Evolutionary conservation across 2,888 invertebrate genomes (phyloP).

Genomic region (Urechis unicinctus): DNA sequence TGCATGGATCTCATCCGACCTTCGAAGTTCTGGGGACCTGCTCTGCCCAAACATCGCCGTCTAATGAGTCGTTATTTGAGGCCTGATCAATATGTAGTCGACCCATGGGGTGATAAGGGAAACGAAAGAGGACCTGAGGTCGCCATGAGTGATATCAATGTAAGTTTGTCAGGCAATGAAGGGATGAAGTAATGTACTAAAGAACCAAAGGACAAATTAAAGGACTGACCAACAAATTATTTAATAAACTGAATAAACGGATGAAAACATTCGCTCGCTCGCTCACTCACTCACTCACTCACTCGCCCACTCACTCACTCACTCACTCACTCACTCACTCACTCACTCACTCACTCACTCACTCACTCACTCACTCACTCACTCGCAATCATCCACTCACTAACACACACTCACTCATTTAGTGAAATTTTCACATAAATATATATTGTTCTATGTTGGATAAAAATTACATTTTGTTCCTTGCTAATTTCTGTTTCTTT

Average conservation of each 20-base stretch:
- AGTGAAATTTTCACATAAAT: too few relatives aligned
- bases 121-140: not conserved
- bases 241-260: not conserved
- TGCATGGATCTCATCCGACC: conserved; percentile 23
- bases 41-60: conserved; percentile 29
- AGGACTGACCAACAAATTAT: not conserved
- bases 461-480: too few relatives aligned
- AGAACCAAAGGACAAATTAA: not conserved
- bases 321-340: not conserved
- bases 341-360: not conserved
- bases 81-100: conserved; percentile 22
- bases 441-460: too few relatives aligned
- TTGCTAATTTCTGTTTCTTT: too few relatives aligned
- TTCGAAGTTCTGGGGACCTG: conserved; percentile 35
- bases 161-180: not conserved
- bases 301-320: not conserved
- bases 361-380: not conserved
- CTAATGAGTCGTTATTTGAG: conserved; percentile 11
- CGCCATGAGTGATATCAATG: not conserved
- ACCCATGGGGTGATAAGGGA: conserved; percentile 14
- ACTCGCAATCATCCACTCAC: not conserved
- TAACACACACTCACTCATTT: not conserved
- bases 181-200: not conserved
- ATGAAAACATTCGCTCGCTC: not conserved
- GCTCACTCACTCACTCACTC: not conserved